A percentile compares a stretch with the other conserved stretches of the same genome.
Conservation (phyloP, 2,113 vertebrate species). For the Chunga burmeisteri region DNA sequence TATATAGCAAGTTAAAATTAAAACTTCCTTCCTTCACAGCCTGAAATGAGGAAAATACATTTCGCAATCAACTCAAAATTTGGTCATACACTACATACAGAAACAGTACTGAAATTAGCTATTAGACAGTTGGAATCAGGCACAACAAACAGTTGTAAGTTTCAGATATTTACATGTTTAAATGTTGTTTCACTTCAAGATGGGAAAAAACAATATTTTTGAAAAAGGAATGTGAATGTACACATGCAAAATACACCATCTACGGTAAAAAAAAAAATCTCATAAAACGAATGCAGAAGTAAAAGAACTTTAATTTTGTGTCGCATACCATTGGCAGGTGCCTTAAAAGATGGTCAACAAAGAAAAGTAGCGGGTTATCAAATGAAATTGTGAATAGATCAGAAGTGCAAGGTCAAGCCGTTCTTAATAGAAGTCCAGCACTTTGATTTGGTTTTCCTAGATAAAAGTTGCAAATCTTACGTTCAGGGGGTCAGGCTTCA, state of each 20-base stretch:
- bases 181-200: background rate
- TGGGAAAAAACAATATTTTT: background rate
- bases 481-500: background rate
- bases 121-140: background rate
- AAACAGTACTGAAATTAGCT: background rate
- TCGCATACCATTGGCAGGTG: background rate
- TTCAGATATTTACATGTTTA: background rate
- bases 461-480: background rate
- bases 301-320: background rate
- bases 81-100: background rate
- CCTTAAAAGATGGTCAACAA: background rate
- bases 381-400: background rate
- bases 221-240: background rate
- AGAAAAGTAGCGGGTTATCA: background rate
- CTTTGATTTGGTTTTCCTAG: background rate
- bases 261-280: background rate
- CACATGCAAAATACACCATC: background rate
- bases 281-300: background rate
- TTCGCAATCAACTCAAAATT: background rate
- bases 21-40: background rate
- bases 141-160: background rate
- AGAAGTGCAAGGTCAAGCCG: background rate
- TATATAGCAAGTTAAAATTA: background rate
- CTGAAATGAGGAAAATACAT: background rate
- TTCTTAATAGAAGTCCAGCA: background rate